Evolutionary conservation across 2,888 invertebrate species (phyloP).

Genomic region (Pycnomerus fuliginosus): DNA sequence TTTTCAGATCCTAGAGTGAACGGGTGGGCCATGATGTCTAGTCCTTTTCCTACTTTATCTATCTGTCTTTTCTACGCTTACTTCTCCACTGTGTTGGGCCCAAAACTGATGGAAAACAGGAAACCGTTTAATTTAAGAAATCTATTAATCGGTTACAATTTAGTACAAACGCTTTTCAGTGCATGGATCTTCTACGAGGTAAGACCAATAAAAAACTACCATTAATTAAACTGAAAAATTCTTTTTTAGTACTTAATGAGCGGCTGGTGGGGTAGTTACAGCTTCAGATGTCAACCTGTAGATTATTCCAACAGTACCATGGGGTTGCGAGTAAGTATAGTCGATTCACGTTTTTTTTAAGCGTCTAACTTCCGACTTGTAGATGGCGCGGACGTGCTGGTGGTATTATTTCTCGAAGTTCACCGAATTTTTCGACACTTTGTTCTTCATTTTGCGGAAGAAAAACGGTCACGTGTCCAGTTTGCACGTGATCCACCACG

Average conservation of each 20-base stretch:
- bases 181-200: slow-evolving; percentile 88
- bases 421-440: slow-evolving; percentile 90
- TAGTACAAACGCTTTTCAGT: slow-evolving; percentile 86
- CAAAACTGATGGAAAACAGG: slow-evolving; percentile 84
- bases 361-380: no score
- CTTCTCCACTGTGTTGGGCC: slow-evolving; percentile 80
- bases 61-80: slow-evolving; percentile 89
- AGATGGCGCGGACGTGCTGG: slow-evolving; percentile 87
- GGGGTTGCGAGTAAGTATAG: slow-evolving; percentile 66
- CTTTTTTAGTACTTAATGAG: slow-evolving; percentile 57
- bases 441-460: slow-evolving; percentile 93
- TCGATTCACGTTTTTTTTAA: no score
- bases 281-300: slow-evolving; percentile 76
- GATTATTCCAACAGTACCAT: slow-evolving; percentile 70
- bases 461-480: slow-evolving; percentile 89
- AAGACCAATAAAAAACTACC: slow-evolving; percentile 26
- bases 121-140: slow-evolving; percentile 82
- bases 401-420: slow-evolving; percentile 95
- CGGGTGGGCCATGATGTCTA: slow-evolving; percentile 92
- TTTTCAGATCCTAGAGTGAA: slow-evolving; percentile 80
- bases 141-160: slow-evolving; percentile 82
- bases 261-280: slow-evolving; percentile 74
- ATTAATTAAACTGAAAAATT: slow-evolving; percentile 28
- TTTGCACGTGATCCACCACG: slow-evolving; percentile 93
- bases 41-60: slow-evolving; percentile 85